Base-by-base conservation (phyloP, 1,140 invertebrate genomes). In the Zelostemma sp. region DNA sequence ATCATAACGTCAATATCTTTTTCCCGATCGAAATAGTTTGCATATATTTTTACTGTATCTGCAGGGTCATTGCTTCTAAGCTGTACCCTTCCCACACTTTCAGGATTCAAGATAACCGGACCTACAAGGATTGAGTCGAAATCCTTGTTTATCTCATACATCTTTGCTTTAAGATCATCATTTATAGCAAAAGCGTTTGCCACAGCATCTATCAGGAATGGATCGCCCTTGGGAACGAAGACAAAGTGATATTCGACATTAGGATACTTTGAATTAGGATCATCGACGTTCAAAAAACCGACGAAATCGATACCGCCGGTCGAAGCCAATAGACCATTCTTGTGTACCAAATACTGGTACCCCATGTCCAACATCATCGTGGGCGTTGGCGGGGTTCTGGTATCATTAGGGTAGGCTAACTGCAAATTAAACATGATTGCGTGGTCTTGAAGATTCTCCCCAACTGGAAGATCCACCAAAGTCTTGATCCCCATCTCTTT, bases 371-470 rank as follows among this genome's bases (percentile, higher is more conserved):
- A 16, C 0, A 53, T 18, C 6, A 15, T 28, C 0, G 14, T 60
- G 1, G 59, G 12, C 1, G 88, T 88, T 0, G 89, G 88, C 0
- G 86, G 86, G 60, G 83, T 86, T 16, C 85, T 81, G 50, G 77
- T 84, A 40, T 85, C 77, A 14, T 79, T 77, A 12, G 74, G 61
- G 9, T 66, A 80, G 0, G 56, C 21, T 0, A 80, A 4, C 58
- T 55, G 74, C 49, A 78, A 73, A 43, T 67, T 86, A 51, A 47
- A 76, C 85, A 59, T 85, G 57, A 48, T 74, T 0, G 91, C 75
- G 73, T 93, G 92, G 75, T 93, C 91, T 76, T 91, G 88, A 49
- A 91, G 86, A 75, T 89, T 88, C 28, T 87, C 55, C 4, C 90
- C 90, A 1, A 91, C 90, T 0, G 88, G 87, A 49, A 92, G 87